Evolutionary conservation across 2,797 vertebrate genomes (phyloP).

Genomic region (Schizopygopsis pylzovi): DNA sequence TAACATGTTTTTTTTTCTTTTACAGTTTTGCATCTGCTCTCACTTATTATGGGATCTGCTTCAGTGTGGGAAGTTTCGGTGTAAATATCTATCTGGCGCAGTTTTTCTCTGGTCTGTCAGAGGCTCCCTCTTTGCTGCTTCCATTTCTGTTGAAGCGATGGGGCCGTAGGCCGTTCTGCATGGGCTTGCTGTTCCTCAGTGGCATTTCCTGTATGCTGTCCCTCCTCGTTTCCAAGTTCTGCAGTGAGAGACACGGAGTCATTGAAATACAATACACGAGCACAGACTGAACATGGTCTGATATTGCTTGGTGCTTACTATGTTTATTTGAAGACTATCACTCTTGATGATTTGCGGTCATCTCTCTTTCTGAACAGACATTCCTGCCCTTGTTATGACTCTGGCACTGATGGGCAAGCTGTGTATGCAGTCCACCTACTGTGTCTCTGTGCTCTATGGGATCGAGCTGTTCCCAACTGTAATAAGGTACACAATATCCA

Average conservation of each 20-base stretch:
- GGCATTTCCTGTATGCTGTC: constrained; percentile 73
- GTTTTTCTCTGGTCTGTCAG: constrained; percentile 80
- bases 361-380: constrained; percentile 22
- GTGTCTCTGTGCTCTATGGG: constrained; percentile 72
- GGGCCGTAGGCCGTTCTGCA: constrained; percentile 72
- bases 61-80: constrained; percentile 78
- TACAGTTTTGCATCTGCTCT: constrained; percentile 69
- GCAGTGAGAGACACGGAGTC: constrained; percentile 61
- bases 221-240: constrained; percentile 69
- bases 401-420: constrained; percentile 78
- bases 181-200: constrained; percentile 74
- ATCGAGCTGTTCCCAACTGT: constrained; percentile 80
- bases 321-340: neutral
- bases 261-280: constrained; percentile 2
- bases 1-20: constrained; percentile 16
- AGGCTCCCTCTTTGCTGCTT: constrained; percentile 73
- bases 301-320: neutral
- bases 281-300: neutral
- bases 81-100: constrained; percentile 74
- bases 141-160: constrained; percentile 68
- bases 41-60: constrained; percentile 78
- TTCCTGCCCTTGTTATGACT: constrained; percentile 71
- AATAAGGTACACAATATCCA: constrained; percentile 66
- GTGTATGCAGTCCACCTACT: constrained; percentile 72
- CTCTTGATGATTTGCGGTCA: neutral